These are phyloP conservation scores for Blastobasis lacticolella DNA, from an alignment of 2,888 invertebrate genomes.

Conservation along the genomic window DNA sequence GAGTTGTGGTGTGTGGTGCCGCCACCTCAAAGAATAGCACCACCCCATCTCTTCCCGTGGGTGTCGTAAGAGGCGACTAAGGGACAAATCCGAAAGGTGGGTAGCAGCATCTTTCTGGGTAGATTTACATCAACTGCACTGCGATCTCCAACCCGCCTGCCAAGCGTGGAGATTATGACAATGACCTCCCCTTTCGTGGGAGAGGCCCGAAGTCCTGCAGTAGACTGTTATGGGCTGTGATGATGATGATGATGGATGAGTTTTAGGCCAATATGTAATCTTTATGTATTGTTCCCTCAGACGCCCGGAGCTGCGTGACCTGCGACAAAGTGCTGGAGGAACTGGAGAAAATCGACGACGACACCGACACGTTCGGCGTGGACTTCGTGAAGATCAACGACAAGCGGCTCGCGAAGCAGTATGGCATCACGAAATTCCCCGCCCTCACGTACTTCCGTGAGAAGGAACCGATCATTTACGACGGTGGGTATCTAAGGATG, in stretches of 20 bases:
- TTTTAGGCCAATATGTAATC: background rate
- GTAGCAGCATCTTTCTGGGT: too few relatives aligned
- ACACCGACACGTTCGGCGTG: conserved; percentile 94
- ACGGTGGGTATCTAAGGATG: conserved; percentile 73
- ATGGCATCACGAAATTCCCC: conserved; percentile 96
- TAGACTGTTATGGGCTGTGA: too few relatives aligned
- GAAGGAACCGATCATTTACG: conserved; percentile 96
- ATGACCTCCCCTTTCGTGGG: too few relatives aligned
- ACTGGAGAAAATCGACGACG: conserved; percentile 95
- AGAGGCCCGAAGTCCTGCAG: too few relatives aligned
- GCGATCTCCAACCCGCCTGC: too few relatives aligned
- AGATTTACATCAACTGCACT: too few relatives aligned
- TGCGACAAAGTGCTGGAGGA: conserved; percentile 93
- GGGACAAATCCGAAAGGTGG: too few relatives aligned
- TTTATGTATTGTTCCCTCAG: conserved; percentile 58
- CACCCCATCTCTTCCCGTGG: too few relatives aligned
- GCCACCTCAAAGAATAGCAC: too few relatives aligned
- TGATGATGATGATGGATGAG: background rate
- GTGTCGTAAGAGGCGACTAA: too few relatives aligned
- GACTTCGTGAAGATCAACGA: conserved; percentile 97
- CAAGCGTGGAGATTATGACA: too few relatives aligned
- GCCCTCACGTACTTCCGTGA: conserved; percentile 97
- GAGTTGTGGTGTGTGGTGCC: too few relatives aligned
- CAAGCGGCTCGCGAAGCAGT: conserved; percentile 95
- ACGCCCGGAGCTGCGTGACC: conserved; percentile 92